phyloP scores from a whole-genome alignment of 2,113 vertebrate genomes.

The Burhinus bistriatus region DNA sequence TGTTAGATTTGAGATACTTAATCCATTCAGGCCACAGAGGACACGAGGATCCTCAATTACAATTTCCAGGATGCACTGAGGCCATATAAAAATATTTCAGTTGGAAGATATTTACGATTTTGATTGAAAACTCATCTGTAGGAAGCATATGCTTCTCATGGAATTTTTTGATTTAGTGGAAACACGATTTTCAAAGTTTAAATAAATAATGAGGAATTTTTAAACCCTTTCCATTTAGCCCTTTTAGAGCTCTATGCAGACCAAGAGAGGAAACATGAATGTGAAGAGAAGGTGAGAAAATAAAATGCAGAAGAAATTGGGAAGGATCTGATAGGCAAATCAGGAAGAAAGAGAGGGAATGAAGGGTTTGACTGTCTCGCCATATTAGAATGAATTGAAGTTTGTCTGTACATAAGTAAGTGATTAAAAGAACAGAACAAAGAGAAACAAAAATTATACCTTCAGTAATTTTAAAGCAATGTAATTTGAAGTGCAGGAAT shows the following conservation, averaged over 20 bases:
- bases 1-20: not conserved
- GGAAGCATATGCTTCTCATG: not conserved
- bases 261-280: not conserved
- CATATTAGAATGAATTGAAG: not conserved
- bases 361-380: not conserved
- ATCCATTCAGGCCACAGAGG: not conserved
- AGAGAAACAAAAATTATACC: not conserved
- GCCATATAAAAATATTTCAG: not conserved
- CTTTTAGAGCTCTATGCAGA: not conserved
- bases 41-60: not conserved
- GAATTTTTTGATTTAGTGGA: not conserved
- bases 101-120: not conserved
- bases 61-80: not conserved
- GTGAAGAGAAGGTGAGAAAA: not conserved
- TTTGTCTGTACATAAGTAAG: not conserved
- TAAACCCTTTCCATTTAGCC: not conserved
- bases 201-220: not conserved
- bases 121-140: not conserved
- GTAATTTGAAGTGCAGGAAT: not conserved
- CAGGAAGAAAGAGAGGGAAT: not conserved
- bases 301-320: not conserved
- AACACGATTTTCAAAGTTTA: not conserved
- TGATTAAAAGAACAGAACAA: not conserved
- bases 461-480: not conserved
- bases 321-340: not conserved